These are phyloP conservation scores for Plodia interpunctella DNA, from an alignment of 1,140 invertebrate species.

Conservation along the genomic window DNA sequence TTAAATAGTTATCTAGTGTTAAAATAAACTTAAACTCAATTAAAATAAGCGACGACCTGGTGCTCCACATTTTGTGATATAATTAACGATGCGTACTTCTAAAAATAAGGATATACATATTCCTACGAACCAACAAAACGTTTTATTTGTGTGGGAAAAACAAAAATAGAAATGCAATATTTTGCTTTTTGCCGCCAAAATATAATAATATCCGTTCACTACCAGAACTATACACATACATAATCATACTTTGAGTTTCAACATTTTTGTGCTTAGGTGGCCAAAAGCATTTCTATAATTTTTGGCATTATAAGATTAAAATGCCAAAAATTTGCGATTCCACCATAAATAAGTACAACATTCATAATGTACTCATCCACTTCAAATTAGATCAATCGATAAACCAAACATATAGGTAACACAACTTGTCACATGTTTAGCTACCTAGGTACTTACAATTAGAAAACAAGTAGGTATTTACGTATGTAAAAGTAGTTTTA, in stretches of 20 bases:
- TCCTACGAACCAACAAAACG: not conserved
- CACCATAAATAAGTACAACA: too few species aligned
- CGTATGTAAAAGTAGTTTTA: too few species aligned
- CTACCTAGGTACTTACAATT: too few species aligned
- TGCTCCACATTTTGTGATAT: conserved; percentile 50
- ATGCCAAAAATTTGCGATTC: too few species aligned
- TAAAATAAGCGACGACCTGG: conserved; percentile 21
- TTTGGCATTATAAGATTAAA: too few species aligned
- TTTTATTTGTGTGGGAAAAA: not conserved
- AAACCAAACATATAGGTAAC: too few species aligned
- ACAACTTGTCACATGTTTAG: too few species aligned
- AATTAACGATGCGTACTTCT: conserved; percentile 47
- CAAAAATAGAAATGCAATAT: not conserved
- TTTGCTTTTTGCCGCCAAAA: not conserved
- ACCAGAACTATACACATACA: not conserved
- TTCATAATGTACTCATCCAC: too few species aligned
- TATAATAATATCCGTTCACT: not conserved
- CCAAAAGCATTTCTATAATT: too few species aligned
- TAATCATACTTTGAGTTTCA: not conserved
- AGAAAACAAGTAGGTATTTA: too few species aligned
- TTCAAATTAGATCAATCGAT: too few species aligned
- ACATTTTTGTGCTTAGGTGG: too few species aligned
- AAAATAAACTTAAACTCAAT: conserved; percentile 6
- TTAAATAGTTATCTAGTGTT: not conserved
- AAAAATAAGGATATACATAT: conserved; percentile 34